Evolutionary conservation across 2,888 invertebrate species (phyloP).

Genomic region (Punctoribates punctum): DNA sequence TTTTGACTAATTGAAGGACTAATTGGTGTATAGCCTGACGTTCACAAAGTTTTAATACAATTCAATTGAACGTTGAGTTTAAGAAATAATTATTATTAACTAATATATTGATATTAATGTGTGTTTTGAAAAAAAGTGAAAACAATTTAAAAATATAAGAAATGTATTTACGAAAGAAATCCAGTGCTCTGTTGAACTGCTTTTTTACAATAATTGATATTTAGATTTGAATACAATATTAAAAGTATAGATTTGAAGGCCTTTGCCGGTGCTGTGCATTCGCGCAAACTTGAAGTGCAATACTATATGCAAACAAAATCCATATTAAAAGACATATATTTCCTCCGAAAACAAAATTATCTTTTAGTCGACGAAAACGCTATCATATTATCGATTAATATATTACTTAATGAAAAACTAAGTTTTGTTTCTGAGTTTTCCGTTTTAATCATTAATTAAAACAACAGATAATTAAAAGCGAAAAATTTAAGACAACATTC

Average conservation of each 20-base stretch:
- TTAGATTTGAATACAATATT: background rate
- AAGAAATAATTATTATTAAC: background rate
- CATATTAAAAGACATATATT: background rate
- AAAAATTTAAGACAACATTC: background rate
- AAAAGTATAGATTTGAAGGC: constrained; percentile 6
- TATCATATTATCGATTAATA: background rate
- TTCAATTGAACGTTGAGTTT: constrained; percentile 2
- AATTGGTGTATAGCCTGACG: constrained; percentile 17
- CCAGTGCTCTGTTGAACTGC: constrained; percentile 25
- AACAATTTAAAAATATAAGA: background rate
- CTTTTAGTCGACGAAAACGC: background rate
- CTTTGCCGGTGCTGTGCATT: constrained; percentile 38
- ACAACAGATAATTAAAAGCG: background rate
- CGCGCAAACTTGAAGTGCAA: constrained; percentile 35
- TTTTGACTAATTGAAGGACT: constrained; percentile 2
- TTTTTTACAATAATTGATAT: constrained; percentile 15
- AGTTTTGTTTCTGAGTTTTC: background rate
- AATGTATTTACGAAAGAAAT: background rate
- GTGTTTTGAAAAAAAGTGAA: background rate
- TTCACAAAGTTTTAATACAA: background rate
- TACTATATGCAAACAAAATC: constrained; percentile 25
- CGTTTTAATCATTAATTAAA: constrained; percentile 3
- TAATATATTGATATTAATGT: constrained; percentile 19
- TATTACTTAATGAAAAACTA: no score
- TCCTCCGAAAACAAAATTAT: background rate